These are phyloP conservation scores for Patella vulgata DNA, from an alignment of 1,140 invertebrate genomes.

Conservation along the genomic window DNA sequence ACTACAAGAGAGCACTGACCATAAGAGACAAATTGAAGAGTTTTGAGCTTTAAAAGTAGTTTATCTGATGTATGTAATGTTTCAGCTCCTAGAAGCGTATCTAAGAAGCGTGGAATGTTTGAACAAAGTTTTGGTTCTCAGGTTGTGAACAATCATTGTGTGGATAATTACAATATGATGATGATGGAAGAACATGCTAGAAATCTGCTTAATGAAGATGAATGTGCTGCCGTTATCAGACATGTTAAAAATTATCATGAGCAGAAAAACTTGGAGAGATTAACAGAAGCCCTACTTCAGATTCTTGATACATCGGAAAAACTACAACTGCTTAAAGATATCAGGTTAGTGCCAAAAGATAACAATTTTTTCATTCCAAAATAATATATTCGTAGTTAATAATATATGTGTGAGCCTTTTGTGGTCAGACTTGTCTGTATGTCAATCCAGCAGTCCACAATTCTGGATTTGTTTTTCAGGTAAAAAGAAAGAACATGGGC, in stretches of 20 bases:
- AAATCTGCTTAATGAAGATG: slow-evolving; percentile 34
- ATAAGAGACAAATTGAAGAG: no score
- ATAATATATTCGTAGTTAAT: no score
- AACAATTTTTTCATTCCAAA: no score
- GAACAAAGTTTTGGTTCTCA: slow-evolving; percentile 35
- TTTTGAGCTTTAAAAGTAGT: no score
- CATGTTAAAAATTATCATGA: slow-evolving; percentile 44
- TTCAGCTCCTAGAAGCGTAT: slow-evolving; percentile 3
- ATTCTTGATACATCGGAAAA: slow-evolving; percentile 46
- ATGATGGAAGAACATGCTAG: slow-evolving; percentile 38
- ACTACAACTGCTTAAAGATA: slow-evolving; percentile 38
- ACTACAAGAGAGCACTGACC: no score
- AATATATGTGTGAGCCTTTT: no score
- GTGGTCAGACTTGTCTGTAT: no score
- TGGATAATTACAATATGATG: slow-evolving; percentile 33
- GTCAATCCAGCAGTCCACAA: no score
- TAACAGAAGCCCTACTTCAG: slow-evolving; percentile 33
- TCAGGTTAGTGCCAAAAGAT: slow-evolving; percentile 46
- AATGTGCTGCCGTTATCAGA: slow-evolving; percentile 33
- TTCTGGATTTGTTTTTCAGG: no score
- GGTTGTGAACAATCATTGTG: slow-evolving; percentile 23
- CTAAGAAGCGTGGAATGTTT: slow-evolving; percentile 29
- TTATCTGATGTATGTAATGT: no score
- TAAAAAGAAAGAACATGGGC: no score
- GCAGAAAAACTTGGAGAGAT: slow-evolving; percentile 35